Conservation (phyloP, 2,113 vertebrate genomes). For the Trogon melanurus region DNA sequence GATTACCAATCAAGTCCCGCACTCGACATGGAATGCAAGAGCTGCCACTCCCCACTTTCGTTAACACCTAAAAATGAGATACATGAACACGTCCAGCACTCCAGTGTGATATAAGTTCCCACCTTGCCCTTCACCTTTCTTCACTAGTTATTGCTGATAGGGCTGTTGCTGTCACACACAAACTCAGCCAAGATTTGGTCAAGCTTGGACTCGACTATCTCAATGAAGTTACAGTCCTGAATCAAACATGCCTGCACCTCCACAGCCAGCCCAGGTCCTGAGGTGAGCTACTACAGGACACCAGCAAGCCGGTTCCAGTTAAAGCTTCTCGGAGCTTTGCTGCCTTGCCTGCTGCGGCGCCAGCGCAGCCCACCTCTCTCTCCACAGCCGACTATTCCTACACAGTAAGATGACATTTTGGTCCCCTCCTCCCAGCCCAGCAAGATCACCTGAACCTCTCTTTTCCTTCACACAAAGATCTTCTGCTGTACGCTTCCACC, state of each 20-base stretch:
- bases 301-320: background rate
- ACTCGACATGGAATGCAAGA: rapidly evolving
- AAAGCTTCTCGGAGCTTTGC: background rate
- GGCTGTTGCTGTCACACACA: background rate
- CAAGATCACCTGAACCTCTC: background rate
- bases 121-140: background rate
- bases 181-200: background rate
- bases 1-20: rapidly evolving
- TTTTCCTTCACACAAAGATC: background rate
- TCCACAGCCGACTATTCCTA: background rate
- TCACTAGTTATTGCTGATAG: background rate
- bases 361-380: background rate
- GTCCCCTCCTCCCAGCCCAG: background rate
- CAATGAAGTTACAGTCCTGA: background rate
- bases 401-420: rapidly evolving
- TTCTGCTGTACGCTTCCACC: background rate
- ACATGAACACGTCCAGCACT: rapidly evolving
- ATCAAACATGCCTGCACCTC: background rate
- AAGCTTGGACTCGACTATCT: background rate
- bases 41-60: background rate
- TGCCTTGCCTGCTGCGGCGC: background rate
- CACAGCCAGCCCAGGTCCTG: background rate
- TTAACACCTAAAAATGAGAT: background rate
- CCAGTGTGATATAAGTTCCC: background rate
- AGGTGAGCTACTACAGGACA: background rate